phyloP scores from a whole-genome alignment of 2,888 invertebrate species.

The Eupithecia abbreviata region DNA sequence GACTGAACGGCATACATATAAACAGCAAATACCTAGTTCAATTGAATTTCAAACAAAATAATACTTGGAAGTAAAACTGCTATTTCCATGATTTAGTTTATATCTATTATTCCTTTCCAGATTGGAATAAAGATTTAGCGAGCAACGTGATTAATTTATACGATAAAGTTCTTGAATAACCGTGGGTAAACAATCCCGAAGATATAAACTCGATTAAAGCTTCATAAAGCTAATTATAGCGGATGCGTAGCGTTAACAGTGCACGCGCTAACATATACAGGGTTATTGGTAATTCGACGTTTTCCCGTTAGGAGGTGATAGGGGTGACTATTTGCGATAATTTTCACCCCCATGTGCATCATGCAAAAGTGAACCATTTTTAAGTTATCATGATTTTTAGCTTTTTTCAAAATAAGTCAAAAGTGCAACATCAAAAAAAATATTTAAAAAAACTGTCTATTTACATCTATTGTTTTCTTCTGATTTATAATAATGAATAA shows the following conservation, averaged over 20 bases:
- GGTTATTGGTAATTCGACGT: too few relatives aligned
- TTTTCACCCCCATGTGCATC: too few relatives aligned
- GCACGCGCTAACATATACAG: not conserved
- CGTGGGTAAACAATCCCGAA: not conserved
- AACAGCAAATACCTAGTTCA: not conserved
- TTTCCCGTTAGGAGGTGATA: too few relatives aligned
- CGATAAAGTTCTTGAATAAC: not conserved
- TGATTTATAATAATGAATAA: too few relatives aligned
- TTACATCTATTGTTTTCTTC: too few relatives aligned
- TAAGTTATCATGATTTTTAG: too few relatives aligned
- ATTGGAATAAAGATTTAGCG: not conserved
- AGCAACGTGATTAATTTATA: not conserved
- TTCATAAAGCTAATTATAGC: slow-evolving; percentile 7
- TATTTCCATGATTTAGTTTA: not conserved
- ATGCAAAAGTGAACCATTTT: too few relatives aligned
- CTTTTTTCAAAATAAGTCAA: too few relatives aligned
- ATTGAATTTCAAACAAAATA: not conserved
- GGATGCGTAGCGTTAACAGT: not conserved
- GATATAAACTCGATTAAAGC: not conserved
- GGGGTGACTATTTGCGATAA: too few relatives aligned
- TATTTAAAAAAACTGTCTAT: too few relatives aligned
- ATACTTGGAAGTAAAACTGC: not conserved
- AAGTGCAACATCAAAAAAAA: too few relatives aligned
- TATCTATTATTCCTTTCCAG: not conserved
- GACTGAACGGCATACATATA: not conserved